Base-by-base conservation (phyloP, 2,113 vertebrate species). In the Syrmaticus mikado region DNA sequence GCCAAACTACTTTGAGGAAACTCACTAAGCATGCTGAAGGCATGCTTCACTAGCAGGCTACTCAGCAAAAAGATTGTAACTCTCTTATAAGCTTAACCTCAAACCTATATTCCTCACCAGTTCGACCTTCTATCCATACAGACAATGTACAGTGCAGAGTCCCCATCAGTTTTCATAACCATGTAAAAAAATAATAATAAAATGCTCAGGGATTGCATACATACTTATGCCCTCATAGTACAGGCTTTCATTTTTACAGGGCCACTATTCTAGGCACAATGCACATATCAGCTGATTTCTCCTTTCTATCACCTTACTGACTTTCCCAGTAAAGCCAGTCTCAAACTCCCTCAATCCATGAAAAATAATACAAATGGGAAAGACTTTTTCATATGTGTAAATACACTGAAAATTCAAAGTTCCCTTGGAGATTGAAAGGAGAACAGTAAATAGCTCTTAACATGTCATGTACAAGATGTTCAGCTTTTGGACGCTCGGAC, bases 391-490 rank as follows among this genome's bases (percentile, higher is more conserved):
- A 2, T 60, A 28, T 21, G 5, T 50, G 21, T 38, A 80, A 83
- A 74, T 50, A 21, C 10, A 62, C 8, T 13, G 10, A 45, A 19
- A 24, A 38, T 6, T 10, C 24, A 48, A 27, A 62, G 38, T 80
- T 70, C 48, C 53, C 38, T 38, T 40, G 7, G 41, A 87, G n/a
- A 82, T 36, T 74, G 64, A 55, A 60, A 67, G 16, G 11, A 13
- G 19, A 89, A 89, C 0, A 43, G 36, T 12, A 60, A 62, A 34
- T 82, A 13, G 27, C 4, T 70, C 68, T 5, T 73, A 53, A 41
- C 0, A 0, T 64, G 75, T 5, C 17, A 30, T 0, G 21, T 41
- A 34, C 45, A 60, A 71, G 16, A 52, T 30, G 8, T 50, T 85
- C 70, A 53, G 55, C 30, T 57, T 38, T 55, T 1, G 28, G 72